Percentiles rank a stretch among this genome's conserved stretches.
Conservation (phyloP, 1,140 invertebrate species). For the Ceratina australensis region DNA sequence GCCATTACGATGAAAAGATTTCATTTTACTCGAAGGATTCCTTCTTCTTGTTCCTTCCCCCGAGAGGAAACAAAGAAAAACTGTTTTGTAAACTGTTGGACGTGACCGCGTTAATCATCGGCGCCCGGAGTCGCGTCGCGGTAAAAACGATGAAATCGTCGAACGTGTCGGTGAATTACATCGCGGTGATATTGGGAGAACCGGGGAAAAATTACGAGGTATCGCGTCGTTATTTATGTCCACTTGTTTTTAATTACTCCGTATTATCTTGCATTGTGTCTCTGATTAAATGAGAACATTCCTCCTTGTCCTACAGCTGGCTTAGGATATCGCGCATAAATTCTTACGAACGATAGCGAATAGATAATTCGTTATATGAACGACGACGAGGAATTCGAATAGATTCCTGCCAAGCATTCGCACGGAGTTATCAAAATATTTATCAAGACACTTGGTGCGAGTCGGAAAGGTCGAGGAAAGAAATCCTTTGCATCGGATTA, state of each 20-base stretch:
- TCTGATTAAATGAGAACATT: not conserved
- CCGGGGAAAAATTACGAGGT: not conserved
- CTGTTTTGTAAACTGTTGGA: not conserved
- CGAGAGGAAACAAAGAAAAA: not conserved
- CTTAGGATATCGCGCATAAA: not conserved
- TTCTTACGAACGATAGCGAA: no score
- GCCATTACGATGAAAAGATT: not conserved
- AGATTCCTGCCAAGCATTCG: no score
- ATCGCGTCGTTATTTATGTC: constrained; percentile 18
- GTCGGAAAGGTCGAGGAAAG: not conserved
- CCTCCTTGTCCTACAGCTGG: not conserved
- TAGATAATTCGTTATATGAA: no score
- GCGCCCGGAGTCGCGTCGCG: not conserved
- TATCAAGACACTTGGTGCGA: no score
- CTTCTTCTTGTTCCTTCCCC: no score
- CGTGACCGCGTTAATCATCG: not conserved
- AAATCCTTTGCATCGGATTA: constrained; percentile 5
- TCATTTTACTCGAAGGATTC: constrained; percentile 1
- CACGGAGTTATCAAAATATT: no score
- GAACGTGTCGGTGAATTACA: constrained; percentile 7
- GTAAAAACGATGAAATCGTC: not conserved
- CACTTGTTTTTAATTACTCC: constrained; percentile 25
- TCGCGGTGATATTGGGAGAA: constrained; percentile 1
- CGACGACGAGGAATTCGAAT: no score
- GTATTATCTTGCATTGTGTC: not conserved